Percentiles rank a stretch among this genome's conserved stretches.
phyloP scores from a whole-genome alignment of 2,888 invertebrate genomes.

The Agrilus mali region DNA sequence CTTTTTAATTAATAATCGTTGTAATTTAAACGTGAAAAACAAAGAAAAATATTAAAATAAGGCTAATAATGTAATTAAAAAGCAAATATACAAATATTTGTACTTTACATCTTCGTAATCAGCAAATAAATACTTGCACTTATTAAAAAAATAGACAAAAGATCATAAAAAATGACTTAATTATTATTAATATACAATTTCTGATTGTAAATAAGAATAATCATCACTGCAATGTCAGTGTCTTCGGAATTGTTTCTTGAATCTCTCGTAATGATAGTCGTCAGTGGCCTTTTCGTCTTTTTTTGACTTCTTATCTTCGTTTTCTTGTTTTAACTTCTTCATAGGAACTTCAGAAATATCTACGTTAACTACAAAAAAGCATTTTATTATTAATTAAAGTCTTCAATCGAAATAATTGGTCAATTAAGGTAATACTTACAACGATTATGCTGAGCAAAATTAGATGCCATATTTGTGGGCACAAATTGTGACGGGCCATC shows the following conservation, averaged over 20 bases:
- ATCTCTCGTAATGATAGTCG: constrained; percentile 93
- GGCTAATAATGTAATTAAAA: too few relatives aligned
- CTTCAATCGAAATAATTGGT: background rate
- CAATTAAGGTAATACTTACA: constrained; percentile 47
- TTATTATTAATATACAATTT: too few relatives aligned
- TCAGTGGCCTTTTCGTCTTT: constrained; percentile 92
- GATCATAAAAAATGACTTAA: too few relatives aligned
- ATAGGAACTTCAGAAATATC: constrained; percentile 53
- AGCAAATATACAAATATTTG: too few relatives aligned
- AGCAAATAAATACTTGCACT: too few relatives aligned
- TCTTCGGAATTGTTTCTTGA: constrained; percentile 88
- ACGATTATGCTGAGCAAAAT: constrained; percentile 94
- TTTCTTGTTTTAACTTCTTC: constrained; percentile 46
- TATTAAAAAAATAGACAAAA: too few relatives aligned
- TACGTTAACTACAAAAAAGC: constrained; percentile 57
- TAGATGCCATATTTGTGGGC: constrained; percentile 95
- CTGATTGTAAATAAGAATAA: background rate
- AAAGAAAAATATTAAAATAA: too few relatives aligned
- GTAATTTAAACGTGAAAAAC: too few relatives aligned
- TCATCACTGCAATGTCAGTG: constrained; percentile 37
- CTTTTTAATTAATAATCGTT: too few relatives aligned
- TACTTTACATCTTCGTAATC: too few relatives aligned
- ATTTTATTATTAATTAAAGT: background rate
- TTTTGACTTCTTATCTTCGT: constrained; percentile 47
- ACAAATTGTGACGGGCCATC: constrained; percentile 92